Evolutionary conservation across 2,888 invertebrate species (phyloP).

Genomic region (Lasioglossum figueresi): DNA sequence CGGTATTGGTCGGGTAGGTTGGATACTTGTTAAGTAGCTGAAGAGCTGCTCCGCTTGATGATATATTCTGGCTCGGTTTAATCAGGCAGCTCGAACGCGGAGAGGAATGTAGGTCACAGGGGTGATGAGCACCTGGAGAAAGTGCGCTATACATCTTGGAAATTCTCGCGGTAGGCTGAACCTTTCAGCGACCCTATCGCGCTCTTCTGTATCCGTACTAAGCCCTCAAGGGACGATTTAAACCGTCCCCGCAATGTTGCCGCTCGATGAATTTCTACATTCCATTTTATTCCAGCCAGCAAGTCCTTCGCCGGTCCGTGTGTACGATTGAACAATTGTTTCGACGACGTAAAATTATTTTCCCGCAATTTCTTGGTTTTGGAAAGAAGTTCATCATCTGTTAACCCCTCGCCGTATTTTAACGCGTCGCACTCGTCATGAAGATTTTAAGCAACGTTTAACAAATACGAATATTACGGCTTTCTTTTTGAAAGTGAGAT

Average conservation of each 20-base stretch:
- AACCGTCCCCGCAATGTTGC: neutral
- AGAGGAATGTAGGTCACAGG: slow-evolving; percentile 47
- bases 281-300: neutral
- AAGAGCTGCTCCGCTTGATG: neutral
- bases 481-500: too few relatives aligned
- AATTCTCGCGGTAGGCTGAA: slow-evolving; percentile 6
- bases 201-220: neutral
- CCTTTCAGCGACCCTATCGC: slow-evolving; percentile 19
- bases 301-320: neutral
- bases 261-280: neutral
- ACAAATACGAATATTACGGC: too few relatives aligned
- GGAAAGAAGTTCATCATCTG: too few relatives aligned
- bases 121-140: slow-evolving; percentile 33
- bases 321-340: neutral
- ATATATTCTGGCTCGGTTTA: slow-evolving; percentile 19
- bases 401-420: too few relatives aligned
- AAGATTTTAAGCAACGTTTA: too few relatives aligned
- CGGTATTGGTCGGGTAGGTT: neutral
- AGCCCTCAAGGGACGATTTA: neutral
- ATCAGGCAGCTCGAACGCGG: slow-evolving; percentile 22
- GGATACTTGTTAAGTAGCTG: slow-evolving; percentile 8
- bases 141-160: slow-evolving; percentile 20
- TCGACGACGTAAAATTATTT: neutral
- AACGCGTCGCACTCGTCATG: too few relatives aligned
- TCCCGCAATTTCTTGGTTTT: too few relatives aligned